Conservation (phyloP, 2,797 vertebrate species). For the Poeciliopsis gracilis region DNA sequence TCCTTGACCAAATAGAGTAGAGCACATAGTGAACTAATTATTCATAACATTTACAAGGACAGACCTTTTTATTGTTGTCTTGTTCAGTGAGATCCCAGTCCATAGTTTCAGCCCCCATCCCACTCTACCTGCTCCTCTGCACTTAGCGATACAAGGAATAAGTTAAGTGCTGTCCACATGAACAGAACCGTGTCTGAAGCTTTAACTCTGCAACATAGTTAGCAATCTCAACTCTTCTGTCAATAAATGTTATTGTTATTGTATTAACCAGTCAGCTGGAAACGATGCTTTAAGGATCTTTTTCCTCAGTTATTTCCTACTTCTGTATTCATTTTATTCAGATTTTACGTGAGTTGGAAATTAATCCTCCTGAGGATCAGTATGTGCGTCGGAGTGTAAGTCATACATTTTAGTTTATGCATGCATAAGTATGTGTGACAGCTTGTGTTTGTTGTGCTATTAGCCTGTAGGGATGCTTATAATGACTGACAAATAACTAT, state of each 20-base stretch:
- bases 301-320: background rate
- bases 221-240: background rate
- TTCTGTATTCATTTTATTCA: background rate
- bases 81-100: background rate
- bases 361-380: background rate
- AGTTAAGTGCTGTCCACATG: constrained; percentile 28
- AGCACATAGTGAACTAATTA: background rate
- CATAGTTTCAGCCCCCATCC: background rate
- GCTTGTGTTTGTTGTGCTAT: constrained; percentile 3
- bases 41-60: background rate
- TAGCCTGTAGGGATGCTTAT: constrained; percentile 38
- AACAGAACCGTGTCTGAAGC: constrained; percentile 11
- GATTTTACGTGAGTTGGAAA: background rate
- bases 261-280: background rate
- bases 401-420: constrained; percentile 2
- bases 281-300: background rate
- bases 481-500: constrained; percentile 56
- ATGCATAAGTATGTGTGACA: background rate
- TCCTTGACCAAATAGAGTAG: background rate
- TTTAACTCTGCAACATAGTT: constrained; percentile 14
- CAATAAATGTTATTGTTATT: background rate
- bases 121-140: background rate
- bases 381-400: constrained; percentile 4
- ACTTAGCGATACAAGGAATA: constrained; percentile 19
- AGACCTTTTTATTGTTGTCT: background rate